Conservation (phyloP, 2,113 vertebrate genomes). For the Papio anubis region DNA sequence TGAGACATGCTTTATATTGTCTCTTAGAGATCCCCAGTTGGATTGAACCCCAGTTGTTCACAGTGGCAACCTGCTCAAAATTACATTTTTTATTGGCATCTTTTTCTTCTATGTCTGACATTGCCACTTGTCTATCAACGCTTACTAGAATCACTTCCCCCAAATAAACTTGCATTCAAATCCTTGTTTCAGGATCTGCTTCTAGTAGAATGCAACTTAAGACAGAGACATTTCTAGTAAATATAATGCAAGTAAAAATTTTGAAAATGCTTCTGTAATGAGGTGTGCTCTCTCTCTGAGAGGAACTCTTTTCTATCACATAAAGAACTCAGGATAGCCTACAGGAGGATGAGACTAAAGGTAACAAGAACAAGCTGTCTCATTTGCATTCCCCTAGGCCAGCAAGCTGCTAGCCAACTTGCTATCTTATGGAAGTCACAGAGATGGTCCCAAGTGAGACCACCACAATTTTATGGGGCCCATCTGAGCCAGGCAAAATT, state of each 20-base stretch:
- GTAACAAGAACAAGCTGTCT: not conserved
- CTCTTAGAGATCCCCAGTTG: not conserved
- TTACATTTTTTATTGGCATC: not conserved
- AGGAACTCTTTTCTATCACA: not conserved
- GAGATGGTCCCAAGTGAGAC: not conserved
- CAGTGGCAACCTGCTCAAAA: not conserved
- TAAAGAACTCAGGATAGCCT: not conserved
- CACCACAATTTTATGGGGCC: not conserved
- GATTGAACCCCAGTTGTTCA: not conserved
- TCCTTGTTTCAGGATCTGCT: not conserved
- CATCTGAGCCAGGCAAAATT: not conserved
- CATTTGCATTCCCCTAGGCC: not conserved
- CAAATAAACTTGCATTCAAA: not conserved
- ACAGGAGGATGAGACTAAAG: not conserved
- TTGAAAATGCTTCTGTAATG: not conserved
- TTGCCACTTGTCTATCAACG: not conserved
- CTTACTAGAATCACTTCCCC: not conserved
- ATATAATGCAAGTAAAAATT: not conserved
- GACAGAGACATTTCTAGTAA: not conserved
- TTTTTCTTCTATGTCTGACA: not conserved
- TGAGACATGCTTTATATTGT: not conserved
- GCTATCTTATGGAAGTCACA: not conserved
- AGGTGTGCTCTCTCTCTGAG: not conserved
- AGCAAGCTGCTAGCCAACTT: rapidly evolving
- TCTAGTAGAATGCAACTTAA: not conserved